Evolutionary conservation across 2,888 invertebrate species (phyloP), one percentile per base, ranked within the genome.

Genomic region (Andrena flavipes): DNA sequence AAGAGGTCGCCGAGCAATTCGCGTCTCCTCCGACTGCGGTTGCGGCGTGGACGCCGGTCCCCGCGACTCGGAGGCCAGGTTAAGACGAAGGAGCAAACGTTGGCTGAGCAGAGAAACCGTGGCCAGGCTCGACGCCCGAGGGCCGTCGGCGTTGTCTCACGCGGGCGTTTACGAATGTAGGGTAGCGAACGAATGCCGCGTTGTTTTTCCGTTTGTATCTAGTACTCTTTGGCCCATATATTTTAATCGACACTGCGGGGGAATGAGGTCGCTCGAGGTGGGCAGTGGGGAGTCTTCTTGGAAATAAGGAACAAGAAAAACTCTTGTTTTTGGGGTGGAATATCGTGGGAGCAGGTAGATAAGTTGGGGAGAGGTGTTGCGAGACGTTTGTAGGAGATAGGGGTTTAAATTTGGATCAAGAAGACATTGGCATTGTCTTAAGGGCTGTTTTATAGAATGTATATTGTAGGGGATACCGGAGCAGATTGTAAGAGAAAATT

Each of bases 1-100:
- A 54, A 49, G 83, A 86, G 78, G 65, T 80, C 74, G 71, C 26
- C 75, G 78, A n/a, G 68, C 72, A 56, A 76, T 54, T 62, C 65
- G 23, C 70, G 49, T 76, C 72, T 26, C 56, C 59, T 77, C 29
- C 23, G 23, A 54, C 2, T 13, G 33, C 23, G 33, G 72, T 16
- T 60, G 74, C 23, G 60, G 60, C 67, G 20, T 2, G 20, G 56
- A 42, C 42, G 16, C 42, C 16, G 42, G 42, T 42, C 63, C 23
- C 48, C 60, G 51, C 51, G 16, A 63, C 51, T 42, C 20, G 4
- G 16, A 42, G 16, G 29, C 16, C 26, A 13, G 26, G 26, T 49
- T 29, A 29, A 26, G 49, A 49, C 42, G 42, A 16, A 42, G 42
- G 42, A 10, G 56, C 56, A 56, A 56, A 10, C 23, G 65, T 29